Evolutionary conservation across 2,113 vertebrate genomes (phyloP), one percentile per base, ranked within the genome.

Genomic region (Solenodon paradoxus): DNA sequence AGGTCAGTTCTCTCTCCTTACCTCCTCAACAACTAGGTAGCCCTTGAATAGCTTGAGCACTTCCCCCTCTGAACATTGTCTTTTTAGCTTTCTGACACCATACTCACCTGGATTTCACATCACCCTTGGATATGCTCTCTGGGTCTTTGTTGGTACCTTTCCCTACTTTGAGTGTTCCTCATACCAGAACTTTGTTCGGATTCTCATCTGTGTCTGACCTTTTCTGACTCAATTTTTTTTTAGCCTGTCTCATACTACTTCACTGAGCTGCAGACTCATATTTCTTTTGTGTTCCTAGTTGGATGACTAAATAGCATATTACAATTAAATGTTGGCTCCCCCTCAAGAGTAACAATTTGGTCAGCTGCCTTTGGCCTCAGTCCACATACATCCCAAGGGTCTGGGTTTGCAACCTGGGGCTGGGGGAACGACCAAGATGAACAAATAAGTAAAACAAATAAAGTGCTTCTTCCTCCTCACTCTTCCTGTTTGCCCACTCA

Each of bases 121-220:
- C 30, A 11, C 11, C 38, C 3, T 0, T 3, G 53, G 57, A 13
- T 22, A 2, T 1, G 13, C 17, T 10, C 5, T 19, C 66, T 28
- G 4, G 24, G 28, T 49, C 71, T 8, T 3, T 32, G 2, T 24
- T 12, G 2, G 1, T 28, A 0, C 1, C 66, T 51, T 42, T 71
- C 30, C 38, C 66, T 35, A 20, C 1, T 63, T 45, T 22, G 1
- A 66, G 57, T 2, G 26, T 5, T 20, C 9, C 40, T 5, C 0
- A 12, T 7, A 13, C 9, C 26, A 49, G 22, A 19, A 7, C 38
- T 63, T 49, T 64, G n/a, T 32, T 35, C 38, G 26, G 40, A 7
- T 20, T 20, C 55, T 79, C 47, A n/a, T 66, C 47, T 45, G 16
- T 45, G 35, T 80, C 55, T 28, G 1, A 86, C 47, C 16, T 42